Evolutionary conservation across 2,113 vertebrate genomes (phyloP).

Genomic region (Charina bottae): DNA sequence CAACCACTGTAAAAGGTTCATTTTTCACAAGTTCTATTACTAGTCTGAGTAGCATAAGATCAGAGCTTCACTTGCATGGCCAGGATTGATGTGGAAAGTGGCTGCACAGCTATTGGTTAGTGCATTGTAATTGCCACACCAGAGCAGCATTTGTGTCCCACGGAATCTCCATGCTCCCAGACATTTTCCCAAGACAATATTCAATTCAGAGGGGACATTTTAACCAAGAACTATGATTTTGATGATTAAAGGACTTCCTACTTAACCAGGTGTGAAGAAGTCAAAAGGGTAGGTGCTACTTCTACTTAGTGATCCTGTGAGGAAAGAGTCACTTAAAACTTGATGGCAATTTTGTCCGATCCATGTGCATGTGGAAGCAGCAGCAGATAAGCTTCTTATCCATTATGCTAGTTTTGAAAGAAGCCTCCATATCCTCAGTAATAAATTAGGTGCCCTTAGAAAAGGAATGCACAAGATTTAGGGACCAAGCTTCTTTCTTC

Average conservation of each 20-base stretch:
- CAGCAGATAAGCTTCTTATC: background rate
- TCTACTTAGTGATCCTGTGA: background rate
- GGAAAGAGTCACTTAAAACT: background rate
- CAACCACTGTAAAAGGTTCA: background rate
- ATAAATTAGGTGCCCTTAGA: background rate
- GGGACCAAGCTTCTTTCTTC: background rate
- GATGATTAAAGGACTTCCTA: background rate
- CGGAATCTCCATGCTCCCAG: background rate
- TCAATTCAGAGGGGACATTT: background rate
- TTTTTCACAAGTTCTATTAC: background rate
- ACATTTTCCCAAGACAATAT: background rate
- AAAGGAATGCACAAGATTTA: background rate
- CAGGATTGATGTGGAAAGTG: background rate
- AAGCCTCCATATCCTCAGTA: background rate
- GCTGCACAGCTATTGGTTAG: background rate
- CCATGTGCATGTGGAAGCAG: background rate
- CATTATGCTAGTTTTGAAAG: background rate
- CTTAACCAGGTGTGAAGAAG: background rate
- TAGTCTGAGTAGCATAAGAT: background rate
- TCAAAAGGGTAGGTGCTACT: background rate
- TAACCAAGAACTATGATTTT: background rate
- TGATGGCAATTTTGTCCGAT: background rate
- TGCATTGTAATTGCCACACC: background rate
- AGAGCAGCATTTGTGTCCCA: background rate
- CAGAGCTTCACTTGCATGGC: rapidly evolving